Evolutionary conservation across 1,140 invertebrate species (phyloP).

Genomic region (Lysiphlebus fabarum): DNA sequence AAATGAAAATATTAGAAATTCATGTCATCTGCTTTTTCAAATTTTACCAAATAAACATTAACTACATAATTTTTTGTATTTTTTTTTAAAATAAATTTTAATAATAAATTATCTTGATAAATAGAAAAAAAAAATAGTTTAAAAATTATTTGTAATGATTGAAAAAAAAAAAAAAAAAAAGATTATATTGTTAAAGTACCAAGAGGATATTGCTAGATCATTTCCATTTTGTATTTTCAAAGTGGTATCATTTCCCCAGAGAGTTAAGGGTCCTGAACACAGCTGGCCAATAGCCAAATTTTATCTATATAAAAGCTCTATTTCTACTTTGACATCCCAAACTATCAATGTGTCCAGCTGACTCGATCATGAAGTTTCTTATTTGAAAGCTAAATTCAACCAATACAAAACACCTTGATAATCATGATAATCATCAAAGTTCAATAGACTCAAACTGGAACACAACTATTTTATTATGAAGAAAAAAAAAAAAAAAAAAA

Average conservation of each 20-base stretch:
- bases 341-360: too few relatives aligned
- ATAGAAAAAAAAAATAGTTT: too few relatives aligned
- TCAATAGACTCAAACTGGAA: neutral
- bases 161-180: too few relatives aligned
- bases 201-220: conserved; percentile 42
- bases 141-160: too few relatives aligned
- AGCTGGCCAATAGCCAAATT: conserved; percentile 23
- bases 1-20: neutral
- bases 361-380: too few relatives aligned
- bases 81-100: too few relatives aligned
- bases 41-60: too few relatives aligned
- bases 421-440: conserved; percentile 18
- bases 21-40: too few relatives aligned
- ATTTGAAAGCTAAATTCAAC: too few relatives aligned
- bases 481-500: too few relatives aligned
- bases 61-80: too few relatives aligned
- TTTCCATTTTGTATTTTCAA: conserved; percentile 54
- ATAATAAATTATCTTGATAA: too few relatives aligned
- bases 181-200: neutral
- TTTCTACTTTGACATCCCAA: neutral
- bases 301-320: neutral
- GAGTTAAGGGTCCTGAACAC: conserved; percentile 29
- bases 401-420: neutral
- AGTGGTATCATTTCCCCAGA: conserved; percentile 54
- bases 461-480: neutral